Evolutionary conservation across 2,113 vertebrate species (phyloP).

Genomic region (Fulmarus glacialis): DNA sequence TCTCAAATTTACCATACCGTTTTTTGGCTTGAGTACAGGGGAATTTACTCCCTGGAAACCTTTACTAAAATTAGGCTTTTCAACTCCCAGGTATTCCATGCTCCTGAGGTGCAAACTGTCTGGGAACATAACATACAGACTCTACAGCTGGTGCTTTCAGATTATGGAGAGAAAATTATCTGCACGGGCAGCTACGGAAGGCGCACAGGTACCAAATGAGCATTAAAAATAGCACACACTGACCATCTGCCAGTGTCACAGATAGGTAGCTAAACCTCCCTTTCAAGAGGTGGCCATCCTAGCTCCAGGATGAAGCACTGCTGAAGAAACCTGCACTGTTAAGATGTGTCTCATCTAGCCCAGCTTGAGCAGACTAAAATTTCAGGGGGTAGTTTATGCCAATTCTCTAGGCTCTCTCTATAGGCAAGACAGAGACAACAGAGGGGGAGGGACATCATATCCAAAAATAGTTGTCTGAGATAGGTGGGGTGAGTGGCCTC

Average conservation of each 20-base stretch:
- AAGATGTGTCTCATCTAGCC: not conserved
- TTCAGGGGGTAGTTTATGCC: not conserved
- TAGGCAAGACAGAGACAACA: not conserved
- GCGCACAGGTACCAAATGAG: not conserved
- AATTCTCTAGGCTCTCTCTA: not conserved
- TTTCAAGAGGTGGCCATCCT: not conserved
- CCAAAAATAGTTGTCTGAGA: not conserved
- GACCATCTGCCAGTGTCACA: not conserved
- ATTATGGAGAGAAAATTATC: not conserved
- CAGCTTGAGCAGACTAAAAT: not conserved
- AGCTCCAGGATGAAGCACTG: not conserved
- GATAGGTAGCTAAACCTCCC: not conserved
- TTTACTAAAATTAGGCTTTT: not conserved
- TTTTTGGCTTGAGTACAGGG: not conserved
- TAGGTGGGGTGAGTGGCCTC: not conserved
- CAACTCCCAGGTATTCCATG: not conserved
- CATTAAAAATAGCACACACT: not conserved
- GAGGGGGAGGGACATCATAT: not conserved
- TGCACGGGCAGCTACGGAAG: not conserved
- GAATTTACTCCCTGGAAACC: not conserved
- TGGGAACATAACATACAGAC: not conserved
- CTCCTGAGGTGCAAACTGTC: not conserved
- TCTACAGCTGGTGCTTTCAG: not conserved
- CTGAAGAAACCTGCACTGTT: not conserved
- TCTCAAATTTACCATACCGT: not conserved